Evolutionary conservation across 2,888 invertebrate species (phyloP).

Genomic region (Morpho helenor): DNA sequence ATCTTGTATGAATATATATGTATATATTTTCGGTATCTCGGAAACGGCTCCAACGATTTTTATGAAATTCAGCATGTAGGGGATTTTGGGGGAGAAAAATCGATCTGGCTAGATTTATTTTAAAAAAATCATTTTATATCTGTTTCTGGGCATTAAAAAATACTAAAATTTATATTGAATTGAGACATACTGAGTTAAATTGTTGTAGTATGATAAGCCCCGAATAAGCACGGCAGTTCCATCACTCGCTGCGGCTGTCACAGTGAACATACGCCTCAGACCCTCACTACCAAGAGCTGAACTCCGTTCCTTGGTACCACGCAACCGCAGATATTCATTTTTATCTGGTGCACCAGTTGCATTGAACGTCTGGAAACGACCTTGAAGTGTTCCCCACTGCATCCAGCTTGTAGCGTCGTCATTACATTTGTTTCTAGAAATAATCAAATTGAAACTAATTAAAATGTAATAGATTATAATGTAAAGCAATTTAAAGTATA

Average conservation of each 20-base stretch:
- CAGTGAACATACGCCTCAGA: slow-evolving; percentile 45
- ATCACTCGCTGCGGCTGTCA: slow-evolving; percentile 65
- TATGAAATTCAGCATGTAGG: no score
- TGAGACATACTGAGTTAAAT: slow-evolving; percentile 77
- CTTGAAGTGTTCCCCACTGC: slow-evolving; percentile 82
- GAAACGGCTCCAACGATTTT: no score
- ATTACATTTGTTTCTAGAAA: slow-evolving; percentile 52
- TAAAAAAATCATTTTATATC: no score
- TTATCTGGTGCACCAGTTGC: slow-evolving; percentile 46
- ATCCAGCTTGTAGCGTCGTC: slow-evolving; percentile 68
- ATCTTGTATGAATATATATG: no score
- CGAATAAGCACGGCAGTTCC: slow-evolving; percentile 79
- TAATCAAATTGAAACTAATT: not conserved
- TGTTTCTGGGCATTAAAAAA: no score
- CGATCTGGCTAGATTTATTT: no score
- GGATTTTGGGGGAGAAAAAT: no score
- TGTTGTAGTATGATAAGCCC: slow-evolving; percentile 67
- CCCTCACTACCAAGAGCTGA: slow-evolving; percentile 53
- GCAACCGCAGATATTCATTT: slow-evolving; percentile 64
- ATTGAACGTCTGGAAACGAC: slow-evolving; percentile 72
- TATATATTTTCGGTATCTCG: no score
- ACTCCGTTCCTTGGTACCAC: slow-evolving; percentile 69
- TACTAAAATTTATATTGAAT: not conserved
- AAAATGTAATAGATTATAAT: no score
- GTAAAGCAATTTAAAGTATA: no score